These are phyloP conservation scores for Momotus momota DNA, from an alignment of 2,797 vertebrate species.

Conservation along the genomic window DNA sequence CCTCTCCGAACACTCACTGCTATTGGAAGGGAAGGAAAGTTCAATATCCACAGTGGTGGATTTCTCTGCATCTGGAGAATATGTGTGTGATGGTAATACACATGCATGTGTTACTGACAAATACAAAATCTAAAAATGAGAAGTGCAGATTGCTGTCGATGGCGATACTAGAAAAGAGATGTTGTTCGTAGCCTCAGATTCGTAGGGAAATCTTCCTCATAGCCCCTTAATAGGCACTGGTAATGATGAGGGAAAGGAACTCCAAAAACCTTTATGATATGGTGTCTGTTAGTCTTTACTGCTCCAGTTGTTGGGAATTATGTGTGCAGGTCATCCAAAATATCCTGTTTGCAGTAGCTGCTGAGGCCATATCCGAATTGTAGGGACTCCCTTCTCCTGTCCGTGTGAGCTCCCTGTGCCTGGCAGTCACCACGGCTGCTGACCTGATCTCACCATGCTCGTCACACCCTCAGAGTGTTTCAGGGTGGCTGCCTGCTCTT, in stretches of 20 bases:
- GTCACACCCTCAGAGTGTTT: not conserved
- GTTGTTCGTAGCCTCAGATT: not conserved
- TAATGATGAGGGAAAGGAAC: not conserved
- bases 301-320: not conserved
- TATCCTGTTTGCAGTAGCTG: not conserved
- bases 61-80: not conserved
- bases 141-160: not conserved
- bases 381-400: not conserved
- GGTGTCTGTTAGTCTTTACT: not conserved
- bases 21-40: not conserved
- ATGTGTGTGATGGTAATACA: not conserved
- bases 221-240: not conserved
- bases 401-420: not conserved
- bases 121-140: not conserved
- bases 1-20: not conserved
- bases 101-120: not conserved
- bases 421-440: rapidly evolving
- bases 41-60: not conserved
- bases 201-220: not conserved
- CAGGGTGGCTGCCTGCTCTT: rapidly evolving
- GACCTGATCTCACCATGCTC: rapidly evolving
- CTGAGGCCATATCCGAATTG: not conserved
- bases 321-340: not conserved
- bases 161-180: not conserved
- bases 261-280: not conserved